Base-by-base conservation (phyloP, 2,888 invertebrate species). In the Phaonia tiefii region DNA sequence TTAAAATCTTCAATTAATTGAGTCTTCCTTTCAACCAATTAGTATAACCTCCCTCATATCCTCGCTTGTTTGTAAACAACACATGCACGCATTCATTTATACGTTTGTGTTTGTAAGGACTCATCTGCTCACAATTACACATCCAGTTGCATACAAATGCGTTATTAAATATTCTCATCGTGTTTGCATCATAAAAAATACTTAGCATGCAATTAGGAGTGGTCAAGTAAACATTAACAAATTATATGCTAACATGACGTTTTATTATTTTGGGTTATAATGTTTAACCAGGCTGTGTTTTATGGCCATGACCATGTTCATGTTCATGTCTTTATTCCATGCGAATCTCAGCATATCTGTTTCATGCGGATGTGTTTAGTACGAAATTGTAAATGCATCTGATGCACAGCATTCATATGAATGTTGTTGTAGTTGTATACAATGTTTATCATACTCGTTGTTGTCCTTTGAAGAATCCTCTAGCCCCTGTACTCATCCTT, bases 221-320 rank as follows among this genome's bases (percentile, higher is more conserved):
- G 87, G 87, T 87, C 87, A 86, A 86, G 86, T 86, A 86, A 87
- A 87, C 87, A 87, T 86, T 85, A 85, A 84, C 85, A 86, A 86
- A 87, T 87, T 86, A 86, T 86, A 86, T 86, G 86, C 85, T 84
- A 86, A 86, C 87, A 85, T 84, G 84, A 83, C 83, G 80, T 81
- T 83, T 72, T 84, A 69, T 60, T 69, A 75, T 51, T 49, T 77
- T 72, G 75, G 80, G 60, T 60, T 79, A 73, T 80, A 56, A 75
- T 74, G 39, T 75, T 78, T 78, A 69, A 78, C 67, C 67, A 69
- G 78, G 54, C 74, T 78, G 67, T 75, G 65, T 65, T 58, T 74
- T 77, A 77, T 71, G 46, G 65, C 65, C 70, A 80, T 51, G 71
- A 73, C 65, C 1, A 31, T 31, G 8, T 31, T 31, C 63, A 67